Percentiles rank a stretch among this genome's conserved stretches.
phyloP scores from a whole-genome alignment of 2,113 vertebrate genomes.

The Pseudolaguvia tuberculata region DNA sequence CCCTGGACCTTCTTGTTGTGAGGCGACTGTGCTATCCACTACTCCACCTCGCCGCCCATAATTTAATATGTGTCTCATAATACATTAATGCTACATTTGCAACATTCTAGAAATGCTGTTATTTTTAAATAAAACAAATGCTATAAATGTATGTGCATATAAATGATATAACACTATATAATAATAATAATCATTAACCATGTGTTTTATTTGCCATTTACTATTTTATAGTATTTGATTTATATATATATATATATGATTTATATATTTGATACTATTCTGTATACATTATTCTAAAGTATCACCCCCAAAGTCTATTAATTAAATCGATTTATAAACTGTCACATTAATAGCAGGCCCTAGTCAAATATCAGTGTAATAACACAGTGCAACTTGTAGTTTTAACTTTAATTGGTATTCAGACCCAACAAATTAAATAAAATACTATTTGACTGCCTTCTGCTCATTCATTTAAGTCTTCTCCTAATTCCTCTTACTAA shows the following conservation, averaged over 20 bases:
- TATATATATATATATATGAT: too few relatives aligned
- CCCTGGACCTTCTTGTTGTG: too few relatives aligned
- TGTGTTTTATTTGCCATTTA: too few relatives aligned
- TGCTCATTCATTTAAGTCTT: constrained; percentile 25
- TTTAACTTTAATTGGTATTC: neutral
- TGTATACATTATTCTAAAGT: too few relatives aligned
- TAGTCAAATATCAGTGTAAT: neutral
- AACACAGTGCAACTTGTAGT: neutral
- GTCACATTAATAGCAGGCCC: neutral
- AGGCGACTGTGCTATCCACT: too few relatives aligned
- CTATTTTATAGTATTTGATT: too few relatives aligned
- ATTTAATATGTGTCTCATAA: too few relatives aligned
- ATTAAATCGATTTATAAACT: too few relatives aligned
- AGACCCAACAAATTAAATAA: neutral
- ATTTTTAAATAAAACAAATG: neutral
- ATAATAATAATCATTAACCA: neutral
- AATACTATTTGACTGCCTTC: neutral
- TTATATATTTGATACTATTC: too few relatives aligned
- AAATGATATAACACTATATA: neutral
- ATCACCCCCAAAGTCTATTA: too few relatives aligned
- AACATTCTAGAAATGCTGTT: neutral
- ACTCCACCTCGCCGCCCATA: too few relatives aligned
- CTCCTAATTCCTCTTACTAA: constrained; percentile 4
- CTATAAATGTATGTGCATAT: neutral
- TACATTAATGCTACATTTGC: neutral